Evolutionary conservation across 1,140 invertebrate species (phyloP).

Genomic region (Leptoteleia sp.): DNA sequence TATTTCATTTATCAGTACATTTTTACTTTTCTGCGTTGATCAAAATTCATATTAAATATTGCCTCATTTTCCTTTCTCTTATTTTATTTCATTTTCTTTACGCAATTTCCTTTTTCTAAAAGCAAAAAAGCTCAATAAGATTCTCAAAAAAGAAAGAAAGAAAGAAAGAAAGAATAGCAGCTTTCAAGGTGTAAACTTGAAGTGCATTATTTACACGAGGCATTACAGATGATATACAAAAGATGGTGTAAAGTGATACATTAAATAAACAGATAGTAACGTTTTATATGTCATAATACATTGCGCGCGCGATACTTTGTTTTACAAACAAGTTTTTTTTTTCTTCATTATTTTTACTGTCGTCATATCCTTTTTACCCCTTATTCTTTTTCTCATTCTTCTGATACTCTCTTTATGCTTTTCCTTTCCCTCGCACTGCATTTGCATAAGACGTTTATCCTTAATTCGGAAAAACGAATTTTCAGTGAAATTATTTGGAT

Average conservation of each 20-base stretch:
- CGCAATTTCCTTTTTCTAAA: no score
- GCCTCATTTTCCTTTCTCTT: not conserved
- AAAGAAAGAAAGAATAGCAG: not conserved
- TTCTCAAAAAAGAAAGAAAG: no score
- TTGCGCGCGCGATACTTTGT: not conserved
- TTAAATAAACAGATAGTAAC: conserved; percentile 1
- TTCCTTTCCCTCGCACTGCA: not conserved
- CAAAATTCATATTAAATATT: no score
- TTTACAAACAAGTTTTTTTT: not conserved
- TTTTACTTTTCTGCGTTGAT: no score
- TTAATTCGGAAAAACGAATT: conserved; percentile 25
- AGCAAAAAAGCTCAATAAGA: no score
- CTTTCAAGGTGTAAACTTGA: not conserved
- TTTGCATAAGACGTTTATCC: not conserved
- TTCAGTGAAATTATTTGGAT: conserved; percentile 5
- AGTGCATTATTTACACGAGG: not conserved
- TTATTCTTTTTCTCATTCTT: not conserved
- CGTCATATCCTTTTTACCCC: not conserved
- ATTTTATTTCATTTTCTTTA: not conserved
- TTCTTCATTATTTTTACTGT: no score
- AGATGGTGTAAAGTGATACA: not conserved
- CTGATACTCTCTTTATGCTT: no score
- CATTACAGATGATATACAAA: not conserved
- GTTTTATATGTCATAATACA: not conserved
- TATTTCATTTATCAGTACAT: no score